Evolutionary conservation across 2,888 invertebrate species (phyloP), one percentile per base, ranked within the genome.

Genomic region (Nymphalis c-album): DNA sequence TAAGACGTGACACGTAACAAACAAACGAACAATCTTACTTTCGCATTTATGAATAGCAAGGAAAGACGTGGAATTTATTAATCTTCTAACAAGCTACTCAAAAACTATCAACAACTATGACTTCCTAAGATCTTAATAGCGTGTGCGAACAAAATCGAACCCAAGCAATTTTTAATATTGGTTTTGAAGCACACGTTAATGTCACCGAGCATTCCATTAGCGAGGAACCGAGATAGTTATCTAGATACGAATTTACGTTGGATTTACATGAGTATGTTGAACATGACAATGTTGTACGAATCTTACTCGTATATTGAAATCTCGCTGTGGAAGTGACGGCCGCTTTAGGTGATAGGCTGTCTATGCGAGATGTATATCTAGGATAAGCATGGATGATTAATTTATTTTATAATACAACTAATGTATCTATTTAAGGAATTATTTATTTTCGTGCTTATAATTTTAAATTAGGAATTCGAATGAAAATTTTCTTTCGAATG

Each of bases 241-340:
- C 67, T 68, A 72, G 61, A 69, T 72, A 70, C 71, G 65, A 67
- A 68, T 75, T 73, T 73, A 69, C 67, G 70, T 62, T 60, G 72
- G 64, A 77, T 78, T 78, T 77, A 70, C 73, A 77, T 76, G 74
- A 73, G 73, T 76, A 74, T 71, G 73, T 76, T 73, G 67, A 71
- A 70, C 64, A 65, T 69, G 71, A 67, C 62, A 63, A 55, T 69
- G 68, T 59, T 67, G 66, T 70, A 68, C 68, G 67, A 72, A 68
- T 64, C 70, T 69, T 68, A 62, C 64, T 71, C 65, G 61, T 70
- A 73, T 76, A 77, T 76, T 72, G 76, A 74, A 71, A 75, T 74
- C 71, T 66, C 72, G 69, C 63, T 65, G 69, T 76, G 75, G 65
- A 69, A 71, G 71, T 76, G 76, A 76, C 76, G 66, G 70, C 62